These are phyloP conservation scores for Antedon mediterranea DNA, from an alignment of 53 echinoderm and acorn worm genomes.

Conservation along the genomic window DNA sequence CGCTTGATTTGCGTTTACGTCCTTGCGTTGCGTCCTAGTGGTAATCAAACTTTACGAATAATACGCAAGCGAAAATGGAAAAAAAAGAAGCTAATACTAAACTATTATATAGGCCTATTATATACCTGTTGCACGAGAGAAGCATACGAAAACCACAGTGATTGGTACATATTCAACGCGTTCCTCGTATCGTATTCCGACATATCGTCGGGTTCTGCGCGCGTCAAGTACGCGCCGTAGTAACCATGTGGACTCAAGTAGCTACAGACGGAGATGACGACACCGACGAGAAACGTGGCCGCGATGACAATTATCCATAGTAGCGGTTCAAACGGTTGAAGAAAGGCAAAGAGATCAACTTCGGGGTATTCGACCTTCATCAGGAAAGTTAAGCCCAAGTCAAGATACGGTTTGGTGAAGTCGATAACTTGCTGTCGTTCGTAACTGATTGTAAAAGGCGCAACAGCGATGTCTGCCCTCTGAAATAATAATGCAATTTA, in stretches of 20 bases:
- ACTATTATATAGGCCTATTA: not conserved
- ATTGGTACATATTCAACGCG: slow-evolving; percentile 1
- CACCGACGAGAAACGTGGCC: not conserved
- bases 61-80: too few species aligned
- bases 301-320: not conserved
- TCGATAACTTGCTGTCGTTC: slow-evolving; percentile 4
- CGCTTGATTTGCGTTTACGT: too few species aligned
- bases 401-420: slow-evolving; percentile 11
- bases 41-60: too few species aligned
- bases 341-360: slow-evolving; percentile 1
- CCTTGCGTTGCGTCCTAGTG: too few species aligned
- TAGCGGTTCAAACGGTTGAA: not conserved
- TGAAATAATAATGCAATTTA: too few species aligned
- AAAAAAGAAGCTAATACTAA: too few species aligned
- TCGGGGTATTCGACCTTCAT: slow-evolving; percentile 3
- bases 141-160: slow-evolving; percentile 7
- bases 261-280: not conserved
- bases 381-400: not conserved
- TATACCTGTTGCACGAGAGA: not conserved
- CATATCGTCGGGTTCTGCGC: not conserved
- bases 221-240: slow-evolving; percentile 5
- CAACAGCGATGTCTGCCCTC: slow-evolving; percentile 2
- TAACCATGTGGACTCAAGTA: slow-evolving; percentile 5
- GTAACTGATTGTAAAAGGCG: slow-evolving; percentile 5
- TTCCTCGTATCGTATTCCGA: not conserved